Conservation (phyloP, 2,797 vertebrate genomes). For the Pangasius larnaudii region DNA sequence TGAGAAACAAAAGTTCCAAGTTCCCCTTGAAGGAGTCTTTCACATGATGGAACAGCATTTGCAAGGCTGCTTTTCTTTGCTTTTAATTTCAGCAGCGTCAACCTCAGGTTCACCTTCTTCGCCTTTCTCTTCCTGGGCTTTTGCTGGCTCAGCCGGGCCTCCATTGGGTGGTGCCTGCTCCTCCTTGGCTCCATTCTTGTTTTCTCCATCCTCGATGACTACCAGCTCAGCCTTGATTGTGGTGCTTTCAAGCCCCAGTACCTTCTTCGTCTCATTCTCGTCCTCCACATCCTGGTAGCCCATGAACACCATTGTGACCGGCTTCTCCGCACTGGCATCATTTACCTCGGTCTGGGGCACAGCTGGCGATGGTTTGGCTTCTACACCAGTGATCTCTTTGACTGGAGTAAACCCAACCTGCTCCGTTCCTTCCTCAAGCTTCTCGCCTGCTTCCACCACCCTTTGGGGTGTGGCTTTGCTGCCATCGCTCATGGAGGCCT, state of each 20-base stretch:
- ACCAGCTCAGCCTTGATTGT: slow-evolving; percentile 91
- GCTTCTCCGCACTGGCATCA: slow-evolving; percentile 80
- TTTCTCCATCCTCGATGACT: slow-evolving; percentile 80
- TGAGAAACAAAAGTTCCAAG: slow-evolving; percentile 30
- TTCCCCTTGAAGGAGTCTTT: slow-evolving; percentile 51
- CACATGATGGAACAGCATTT: slow-evolving; percentile 87
- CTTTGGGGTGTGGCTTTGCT: slow-evolving; percentile 32
- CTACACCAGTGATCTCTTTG: slow-evolving; percentile 81
- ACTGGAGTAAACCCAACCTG: slow-evolving; percentile 53
- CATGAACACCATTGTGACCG: slow-evolving; percentile 97
- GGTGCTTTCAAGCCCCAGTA: slow-evolving; percentile 88
- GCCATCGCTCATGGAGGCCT: slow-evolving; percentile 77
- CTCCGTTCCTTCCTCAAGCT: slow-evolving; percentile 69
- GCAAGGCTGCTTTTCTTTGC: slow-evolving; percentile 84
- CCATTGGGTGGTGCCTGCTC: slow-evolving; percentile 74
- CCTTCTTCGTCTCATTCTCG: slow-evolving; percentile 87
- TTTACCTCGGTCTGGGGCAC: slow-evolving; percentile 54
- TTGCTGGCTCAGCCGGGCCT: slow-evolving; percentile 67
- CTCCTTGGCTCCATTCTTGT: slow-evolving; percentile 62
- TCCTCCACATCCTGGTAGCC: slow-evolving; percentile 95
- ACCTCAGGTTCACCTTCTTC: slow-evolving; percentile 63
- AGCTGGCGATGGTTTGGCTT: slow-evolving; percentile 63
- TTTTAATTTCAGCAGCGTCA: slow-evolving; percentile 74
- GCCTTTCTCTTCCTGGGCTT: slow-evolving; percentile 61
- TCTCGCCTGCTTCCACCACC: slow-evolving; percentile 75